phyloP scores from a whole-genome alignment of 2,888 invertebrate genomes.

The Bombylius discolor region DNA sequence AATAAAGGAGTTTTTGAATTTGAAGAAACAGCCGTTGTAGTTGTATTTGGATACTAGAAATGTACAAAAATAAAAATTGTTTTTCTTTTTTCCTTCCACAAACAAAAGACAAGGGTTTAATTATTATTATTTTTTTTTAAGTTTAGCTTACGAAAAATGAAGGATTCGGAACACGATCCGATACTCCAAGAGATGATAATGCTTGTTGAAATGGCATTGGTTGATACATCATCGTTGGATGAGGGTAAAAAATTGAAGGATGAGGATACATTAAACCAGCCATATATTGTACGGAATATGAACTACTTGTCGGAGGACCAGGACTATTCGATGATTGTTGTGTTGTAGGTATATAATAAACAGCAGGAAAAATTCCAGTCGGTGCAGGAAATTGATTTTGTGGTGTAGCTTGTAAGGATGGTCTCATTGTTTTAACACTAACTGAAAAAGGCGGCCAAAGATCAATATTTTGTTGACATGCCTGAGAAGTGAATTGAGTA shows the following conservation, averaged over 20 bases:
- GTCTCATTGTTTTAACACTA: conserved; percentile 31
- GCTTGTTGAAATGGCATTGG: conserved; percentile 39
- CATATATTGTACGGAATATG: conserved; percentile 48
- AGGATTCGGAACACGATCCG: not conserved
- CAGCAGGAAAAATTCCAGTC: conserved; percentile 38
- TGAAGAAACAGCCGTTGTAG: conserved; percentile 3
- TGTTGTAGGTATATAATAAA: conserved; percentile 45
- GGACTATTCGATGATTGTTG: conserved; percentile 25
- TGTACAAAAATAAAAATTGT: not conserved
- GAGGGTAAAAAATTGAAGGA: conserved; percentile 42
- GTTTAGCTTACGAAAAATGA: not conserved
- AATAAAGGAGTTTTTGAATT: not conserved
- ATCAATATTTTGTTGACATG: conserved; percentile 33
- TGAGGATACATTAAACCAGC: conserved; percentile 47
- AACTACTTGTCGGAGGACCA: conserved; percentile 16
- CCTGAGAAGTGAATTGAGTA: conserved; percentile 1
- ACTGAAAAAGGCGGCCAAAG: conserved; percentile 49
- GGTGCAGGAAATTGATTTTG: conserved; percentile 28
- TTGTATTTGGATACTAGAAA: not conserved
- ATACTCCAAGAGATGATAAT: conserved; percentile 13
- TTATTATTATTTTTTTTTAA: not conserved
- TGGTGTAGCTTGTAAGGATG: conserved; percentile 20
- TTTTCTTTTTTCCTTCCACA: too few species aligned
- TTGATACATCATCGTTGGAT: conserved; percentile 49
- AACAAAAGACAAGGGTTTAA: too few species aligned